These are phyloP conservation scores for Rhogogaster chlorosoma DNA, from an alignment of 2,888 invertebrate genomes.

Conservation along the genomic window DNA sequence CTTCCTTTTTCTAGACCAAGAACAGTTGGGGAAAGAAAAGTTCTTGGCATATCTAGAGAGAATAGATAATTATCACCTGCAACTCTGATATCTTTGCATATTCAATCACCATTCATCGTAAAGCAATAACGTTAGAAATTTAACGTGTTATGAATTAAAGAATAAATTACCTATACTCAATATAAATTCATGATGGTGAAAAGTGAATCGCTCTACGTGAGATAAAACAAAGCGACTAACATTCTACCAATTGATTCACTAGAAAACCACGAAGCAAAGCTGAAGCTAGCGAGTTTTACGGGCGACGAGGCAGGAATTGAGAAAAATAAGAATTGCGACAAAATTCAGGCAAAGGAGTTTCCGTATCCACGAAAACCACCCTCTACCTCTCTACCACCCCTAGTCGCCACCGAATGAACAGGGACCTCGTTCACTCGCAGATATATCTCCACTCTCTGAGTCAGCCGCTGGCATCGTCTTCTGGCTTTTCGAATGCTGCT, in stretches of 20 bases:
- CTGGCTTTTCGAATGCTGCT: conserved; percentile 34
- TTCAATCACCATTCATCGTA: not conserved
- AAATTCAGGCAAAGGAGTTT: conserved; percentile 39
- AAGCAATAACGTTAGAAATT: not conserved
- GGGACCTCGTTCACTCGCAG: conserved; percentile 26
- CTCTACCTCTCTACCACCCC: conserved; percentile 24
- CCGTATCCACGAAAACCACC: conserved; percentile 32
- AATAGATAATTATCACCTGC: not conserved
- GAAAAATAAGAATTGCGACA: conserved; percentile 23
- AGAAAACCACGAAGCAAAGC: conserved; percentile 29
- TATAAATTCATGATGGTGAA: not conserved
- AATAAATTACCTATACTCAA: not conserved
- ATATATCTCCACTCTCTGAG: conserved; percentile 25
- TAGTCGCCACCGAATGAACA: not conserved
- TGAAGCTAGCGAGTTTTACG: conserved; percentile 6
- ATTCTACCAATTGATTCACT: conserved; percentile 32
- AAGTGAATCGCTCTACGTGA: not conserved
- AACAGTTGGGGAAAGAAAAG: too few species aligned
- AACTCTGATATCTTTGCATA: not conserved
- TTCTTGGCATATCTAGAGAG: too few species aligned
- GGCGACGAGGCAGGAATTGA: conserved; percentile 33
- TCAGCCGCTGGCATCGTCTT: conserved; percentile 31
- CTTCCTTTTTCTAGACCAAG: not conserved
- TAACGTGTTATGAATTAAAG: not conserved
- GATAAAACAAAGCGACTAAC: not conserved